Conservation (phyloP, 2,888 invertebrate species). For the Chrysotoxum bicinctum region DNA sequence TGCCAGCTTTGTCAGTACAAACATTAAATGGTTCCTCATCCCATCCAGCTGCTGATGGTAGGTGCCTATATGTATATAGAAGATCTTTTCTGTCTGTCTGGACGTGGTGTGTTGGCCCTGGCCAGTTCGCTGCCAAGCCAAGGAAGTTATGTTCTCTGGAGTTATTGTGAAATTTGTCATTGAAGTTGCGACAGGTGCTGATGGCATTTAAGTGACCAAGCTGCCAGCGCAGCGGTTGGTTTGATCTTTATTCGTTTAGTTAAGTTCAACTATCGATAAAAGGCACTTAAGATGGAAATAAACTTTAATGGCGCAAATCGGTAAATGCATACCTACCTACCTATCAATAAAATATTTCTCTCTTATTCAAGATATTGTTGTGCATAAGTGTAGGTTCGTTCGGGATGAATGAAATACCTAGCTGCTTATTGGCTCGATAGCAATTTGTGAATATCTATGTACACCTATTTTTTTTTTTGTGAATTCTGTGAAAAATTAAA, state of each 20-base stretch:
- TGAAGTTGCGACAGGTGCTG: conserved; percentile 25
- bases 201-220: conserved; percentile 11
- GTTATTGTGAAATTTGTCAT: conserved; percentile 43
- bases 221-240: conserved; percentile 28
- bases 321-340: not conserved
- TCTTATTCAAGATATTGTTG: not conserved
- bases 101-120: not conserved
- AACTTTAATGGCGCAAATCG: conserved; percentile 25
- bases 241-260: conserved; percentile 37
- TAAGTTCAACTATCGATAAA: conserved; percentile 28
- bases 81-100: not conserved
- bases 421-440: not conserved
- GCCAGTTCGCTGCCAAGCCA: not conserved
- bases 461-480: too few relatives aligned
- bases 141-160: conserved; percentile 30
- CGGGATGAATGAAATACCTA: not conserved
- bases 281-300: conserved; percentile 29
- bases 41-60: not conserved
- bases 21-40: conserved; percentile 35
- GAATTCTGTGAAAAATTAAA: not conserved
- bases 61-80: not conserved
- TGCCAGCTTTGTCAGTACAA: conserved; percentile 49
- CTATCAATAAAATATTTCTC: conserved; percentile 15
- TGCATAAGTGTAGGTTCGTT: not conserved
- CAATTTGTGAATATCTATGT: not conserved